These are phyloP conservation scores for Cantharis rustica DNA, from an alignment of 2,888 invertebrate genomes.

Conservation along the genomic window DNA sequence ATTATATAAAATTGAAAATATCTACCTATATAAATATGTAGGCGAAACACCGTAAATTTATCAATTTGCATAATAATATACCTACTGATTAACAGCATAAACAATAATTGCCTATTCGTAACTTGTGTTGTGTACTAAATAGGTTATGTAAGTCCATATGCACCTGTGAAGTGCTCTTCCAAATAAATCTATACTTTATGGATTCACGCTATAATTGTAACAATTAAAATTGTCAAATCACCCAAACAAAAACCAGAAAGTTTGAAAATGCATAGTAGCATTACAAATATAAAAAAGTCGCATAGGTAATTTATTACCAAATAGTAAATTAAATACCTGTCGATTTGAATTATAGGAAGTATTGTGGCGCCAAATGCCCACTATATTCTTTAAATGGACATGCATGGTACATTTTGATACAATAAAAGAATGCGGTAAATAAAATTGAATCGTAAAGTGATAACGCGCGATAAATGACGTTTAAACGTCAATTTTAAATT, in stretches of 20 bases:
- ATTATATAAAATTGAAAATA: neutral
- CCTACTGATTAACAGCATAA: conserved; percentile 16
- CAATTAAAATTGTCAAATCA: neutral
- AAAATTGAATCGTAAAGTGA: neutral
- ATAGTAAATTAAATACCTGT: neutral
- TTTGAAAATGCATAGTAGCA: neutral
- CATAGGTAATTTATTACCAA: neutral
- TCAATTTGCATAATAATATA: conserved; percentile 20
- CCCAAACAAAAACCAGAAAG: neutral
- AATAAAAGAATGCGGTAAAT: neutral
- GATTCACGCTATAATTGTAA: neutral
- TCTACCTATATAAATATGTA: conserved; percentile 13
- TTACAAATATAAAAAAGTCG: neutral
- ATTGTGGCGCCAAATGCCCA: neutral
- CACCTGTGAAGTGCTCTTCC: neutral
- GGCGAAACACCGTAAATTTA: conserved; percentile 25
- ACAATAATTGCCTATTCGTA: neutral
- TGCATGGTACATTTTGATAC: neutral
- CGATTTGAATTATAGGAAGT: conserved; percentile 1
- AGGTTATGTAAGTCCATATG: neutral
- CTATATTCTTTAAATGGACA: neutral
- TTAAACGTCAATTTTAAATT: neutral
- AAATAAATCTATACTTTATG: neutral
- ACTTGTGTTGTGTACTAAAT: neutral
- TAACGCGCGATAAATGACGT: neutral